Base-by-base conservation (phyloP, 1,140 invertebrate genomes). In the Lepidurus arcticus region DNA sequence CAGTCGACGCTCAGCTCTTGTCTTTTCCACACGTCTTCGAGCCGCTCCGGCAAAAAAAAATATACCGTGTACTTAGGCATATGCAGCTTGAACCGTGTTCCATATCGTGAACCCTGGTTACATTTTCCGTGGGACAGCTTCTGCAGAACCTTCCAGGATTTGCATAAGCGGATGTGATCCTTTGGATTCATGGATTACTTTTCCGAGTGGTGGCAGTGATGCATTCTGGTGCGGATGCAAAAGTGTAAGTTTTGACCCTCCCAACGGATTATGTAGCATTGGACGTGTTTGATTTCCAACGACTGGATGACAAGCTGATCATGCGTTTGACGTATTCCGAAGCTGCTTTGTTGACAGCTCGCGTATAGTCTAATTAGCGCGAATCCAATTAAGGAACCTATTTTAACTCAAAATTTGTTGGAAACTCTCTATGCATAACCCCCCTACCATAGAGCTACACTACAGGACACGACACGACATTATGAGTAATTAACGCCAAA, bases 301-400 rank as follows among this genome's bases (percentile, higher is more conserved):
- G 8, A 13, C 13, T 9, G 53, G 53, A n/a, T 16, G 6, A 8
- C 16, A 65, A 65, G n/a, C 53, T 9, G 21, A 7, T 65, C 16
- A 65, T 65, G 9, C 53, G 8, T 65, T 65, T 16, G 53, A 65
- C 21, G 53, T 13, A 65, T 65, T 65, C 53, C 6, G 16, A 21
- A 65, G 53, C 53, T 65, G 53, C 53, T 65, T 65, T 65, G 53
- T 65, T 65, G 53, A 65, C 53, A 65, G 53, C 53, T 65, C 53
- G 21, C 16, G 53, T 65, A 65, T 21, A 65, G 53, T 65, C 53
- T 65, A 65, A 65, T 65, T 65, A 65, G 53, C 16, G 53, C n/a
- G 53, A 65, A 65, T 65, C 53, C 53, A 65, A 65, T 65, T 65
- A 65, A 65, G 53, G 16, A 65, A 13, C 13, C 6, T 21, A 21